Evolutionary conservation across 23 tunicate species (phyloP).

Genomic region (Aplidium turbinatum): DNA sequence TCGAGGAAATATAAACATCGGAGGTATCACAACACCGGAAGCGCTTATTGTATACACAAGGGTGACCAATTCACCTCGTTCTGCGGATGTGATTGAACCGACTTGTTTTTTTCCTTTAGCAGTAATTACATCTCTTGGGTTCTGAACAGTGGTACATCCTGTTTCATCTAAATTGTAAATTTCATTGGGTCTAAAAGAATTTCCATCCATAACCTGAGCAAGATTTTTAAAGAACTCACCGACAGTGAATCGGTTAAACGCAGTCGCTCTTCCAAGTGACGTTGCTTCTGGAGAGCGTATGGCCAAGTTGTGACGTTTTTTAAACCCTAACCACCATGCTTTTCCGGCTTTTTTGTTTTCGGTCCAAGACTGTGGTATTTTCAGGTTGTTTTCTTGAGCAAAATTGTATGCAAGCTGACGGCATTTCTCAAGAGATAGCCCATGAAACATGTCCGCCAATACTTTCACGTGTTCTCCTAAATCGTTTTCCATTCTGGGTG

Average conservation of each 20-base stretch:
- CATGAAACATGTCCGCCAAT: conserved; percentile 2
- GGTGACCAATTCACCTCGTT: conserved; percentile 15
- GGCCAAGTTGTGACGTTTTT: neutral
- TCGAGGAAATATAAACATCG: conserved; percentile 1
- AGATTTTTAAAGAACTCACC: neutral
- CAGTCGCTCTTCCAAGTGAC: conserved; percentile 10
- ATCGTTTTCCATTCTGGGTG: conserved; percentile 1
- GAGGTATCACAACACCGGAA: neutral
- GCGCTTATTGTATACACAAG: conserved; percentile 10
- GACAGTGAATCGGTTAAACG: conserved; percentile 4
- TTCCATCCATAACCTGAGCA: neutral
- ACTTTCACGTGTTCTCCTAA: neutral
- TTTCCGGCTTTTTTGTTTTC: conserved; percentile 14
- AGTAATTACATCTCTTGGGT: neutral
- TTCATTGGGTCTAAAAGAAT: neutral
- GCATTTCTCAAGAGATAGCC: conserved; percentile 14
- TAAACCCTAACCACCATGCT: conserved; percentile 15
- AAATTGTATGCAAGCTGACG: conserved; percentile 5
- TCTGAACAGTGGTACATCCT: conserved; percentile 3
- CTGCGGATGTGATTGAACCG: conserved; percentile 18
- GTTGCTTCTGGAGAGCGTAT: conserved; percentile 18
- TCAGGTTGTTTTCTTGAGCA: neutral
- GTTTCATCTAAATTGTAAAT: conserved; percentile 21
- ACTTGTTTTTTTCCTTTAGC: conserved; percentile 8
- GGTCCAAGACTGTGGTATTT: neutral